Evolutionary conservation across 2,113 vertebrate genomes (phyloP), one percentile per base, ranked within the genome.

Genomic region (Psettodes erumei): DNA sequence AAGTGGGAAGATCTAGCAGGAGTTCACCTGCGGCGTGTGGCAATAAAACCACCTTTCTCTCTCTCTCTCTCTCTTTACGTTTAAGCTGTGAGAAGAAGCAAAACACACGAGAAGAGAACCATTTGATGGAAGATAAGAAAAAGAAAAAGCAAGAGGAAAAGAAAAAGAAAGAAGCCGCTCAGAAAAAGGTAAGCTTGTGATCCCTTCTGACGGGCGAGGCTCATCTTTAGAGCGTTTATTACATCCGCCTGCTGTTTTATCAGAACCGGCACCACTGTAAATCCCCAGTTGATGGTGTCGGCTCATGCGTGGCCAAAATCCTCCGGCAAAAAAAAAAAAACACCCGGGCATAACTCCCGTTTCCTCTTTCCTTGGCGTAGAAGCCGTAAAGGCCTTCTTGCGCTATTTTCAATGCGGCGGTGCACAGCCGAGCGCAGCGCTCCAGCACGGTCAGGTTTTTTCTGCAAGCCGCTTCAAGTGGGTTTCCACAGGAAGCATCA

Each of bases 51-150:
- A 18, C 61, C 5, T 27, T 33, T 9, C 40, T 40, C 16, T 53
- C 10, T 59, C 61, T 48, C 6, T 51, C 43, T 50, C 4, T 25
- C 40, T 8, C 23, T 33, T 63, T 75, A 7, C 50, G 79, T 90
- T 91, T 71, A 75, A 88, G 84, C 86, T 95, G 95, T 93, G 95
- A 96, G 94, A 96, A 95, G 93, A 96, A 96, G 92, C 93, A 92
- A 93, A 91, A 94, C 95, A 94, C 93, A 95, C 92, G 86, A 96
- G 91, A 94, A 95, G 96, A 97, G 95, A 95, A 96, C 93, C 96
- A 92, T 97, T 98, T 99, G 96, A 98, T 99, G 97, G 97, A 98
- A 98, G 97, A 98, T 96, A 98, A 97, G 96, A 99, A 97, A 98
- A 99, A 96, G 96, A 98, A 97, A 97, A 98, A 95, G 93, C 97